Percentiles rank a stretch among this genome's conserved stretches.
These are phyloP conservation scores for Subacronicta megacephala DNA, from an alignment of 2,888 invertebrate species.

Conservation along the genomic window DNA sequence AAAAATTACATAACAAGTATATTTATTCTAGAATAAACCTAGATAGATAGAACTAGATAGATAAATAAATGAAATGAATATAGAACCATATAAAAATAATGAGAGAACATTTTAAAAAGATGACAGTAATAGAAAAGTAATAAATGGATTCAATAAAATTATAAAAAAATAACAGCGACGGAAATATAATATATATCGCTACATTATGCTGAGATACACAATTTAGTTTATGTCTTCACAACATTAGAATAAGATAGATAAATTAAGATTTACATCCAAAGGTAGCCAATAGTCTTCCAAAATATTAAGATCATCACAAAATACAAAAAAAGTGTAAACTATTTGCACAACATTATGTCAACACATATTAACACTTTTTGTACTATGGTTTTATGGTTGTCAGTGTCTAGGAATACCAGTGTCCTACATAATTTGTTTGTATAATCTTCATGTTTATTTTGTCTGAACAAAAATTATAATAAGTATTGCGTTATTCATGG, in stretches of 20 bases:
- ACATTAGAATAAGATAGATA: too few relatives aligned
- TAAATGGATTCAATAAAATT: slow-evolving; percentile 37
- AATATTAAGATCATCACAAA: too few relatives aligned
- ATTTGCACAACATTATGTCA: slow-evolving; percentile 8
- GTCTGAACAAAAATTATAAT: slow-evolving; percentile 42
- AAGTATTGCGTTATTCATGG: slow-evolving; percentile 64
- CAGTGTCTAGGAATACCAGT: slow-evolving; percentile 37
- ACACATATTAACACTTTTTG: slow-evolving; percentile 19
- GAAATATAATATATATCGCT: slow-evolving; percentile 27
- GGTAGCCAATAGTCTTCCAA: too few relatives aligned
- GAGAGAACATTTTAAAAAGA: too few relatives aligned
- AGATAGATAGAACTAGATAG: too few relatives aligned
- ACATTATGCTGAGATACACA: slow-evolving; percentile 25
- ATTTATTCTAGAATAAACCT: too few relatives aligned
- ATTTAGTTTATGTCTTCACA: slow-evolving; percentile 9
- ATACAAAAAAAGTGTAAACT: slow-evolving; percentile 1
- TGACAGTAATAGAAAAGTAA: slow-evolving; percentile 32
- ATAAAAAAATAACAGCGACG: slow-evolving; percentile 26
- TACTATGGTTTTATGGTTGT: slow-evolving; percentile 25
- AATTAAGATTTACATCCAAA: too few relatives aligned
- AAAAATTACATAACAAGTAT: too few relatives aligned
- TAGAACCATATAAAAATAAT: slow-evolving; percentile 1
- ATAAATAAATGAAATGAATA: slow-evolving; percentile 16
- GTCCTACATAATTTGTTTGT: slow-evolving; percentile 40
- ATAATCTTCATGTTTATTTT: slow-evolving; percentile 46